Evolutionary conservation across 2,797 vertebrate species (phyloP).

Genomic region (Alosa sapidissima): DNA sequence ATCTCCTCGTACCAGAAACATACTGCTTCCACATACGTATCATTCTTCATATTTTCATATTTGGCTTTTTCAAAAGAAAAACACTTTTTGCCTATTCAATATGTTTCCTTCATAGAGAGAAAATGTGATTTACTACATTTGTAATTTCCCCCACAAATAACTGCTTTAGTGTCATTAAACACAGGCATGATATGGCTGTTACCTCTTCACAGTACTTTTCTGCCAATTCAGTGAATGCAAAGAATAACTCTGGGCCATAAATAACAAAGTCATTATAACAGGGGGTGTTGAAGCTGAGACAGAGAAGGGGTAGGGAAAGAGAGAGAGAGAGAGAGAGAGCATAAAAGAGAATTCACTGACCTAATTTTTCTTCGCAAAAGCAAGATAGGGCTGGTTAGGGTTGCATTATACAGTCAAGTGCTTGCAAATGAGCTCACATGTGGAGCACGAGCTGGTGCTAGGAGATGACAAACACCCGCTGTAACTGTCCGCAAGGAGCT

Average conservation of each 20-base stretch:
- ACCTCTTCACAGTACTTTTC: constrained; percentile 22
- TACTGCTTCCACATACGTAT: not conserved
- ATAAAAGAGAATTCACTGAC: constrained; percentile 39
- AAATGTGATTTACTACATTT: not conserved
- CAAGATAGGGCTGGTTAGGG: constrained; percentile 46
- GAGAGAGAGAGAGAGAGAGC: constrained; percentile 17
- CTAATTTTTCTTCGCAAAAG: constrained; percentile 50
- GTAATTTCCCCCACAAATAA: not conserved
- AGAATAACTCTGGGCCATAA: constrained; percentile 38
- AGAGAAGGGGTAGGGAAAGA: no score
- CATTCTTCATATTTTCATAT: not conserved
- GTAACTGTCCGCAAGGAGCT: constrained; percentile 2
- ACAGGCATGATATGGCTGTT: not conserved
- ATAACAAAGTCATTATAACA: constrained; percentile 42
- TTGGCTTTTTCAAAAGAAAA: not conserved
- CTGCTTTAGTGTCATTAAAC: not conserved
- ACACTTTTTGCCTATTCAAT: not conserved
- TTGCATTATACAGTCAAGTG: constrained; percentile 47
- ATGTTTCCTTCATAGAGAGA: not conserved
- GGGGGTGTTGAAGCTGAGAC: not conserved
- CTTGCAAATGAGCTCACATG: constrained; percentile 47
- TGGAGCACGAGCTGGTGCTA: constrained; percentile 9
- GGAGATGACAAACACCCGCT: constrained; percentile 22
- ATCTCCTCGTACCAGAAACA: not conserved
- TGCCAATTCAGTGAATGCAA: constrained; percentile 26